These are phyloP conservation scores for Alouatta palliata DNA, from an alignment of 2,113 vertebrate genomes.

Conservation along the genomic window DNA sequence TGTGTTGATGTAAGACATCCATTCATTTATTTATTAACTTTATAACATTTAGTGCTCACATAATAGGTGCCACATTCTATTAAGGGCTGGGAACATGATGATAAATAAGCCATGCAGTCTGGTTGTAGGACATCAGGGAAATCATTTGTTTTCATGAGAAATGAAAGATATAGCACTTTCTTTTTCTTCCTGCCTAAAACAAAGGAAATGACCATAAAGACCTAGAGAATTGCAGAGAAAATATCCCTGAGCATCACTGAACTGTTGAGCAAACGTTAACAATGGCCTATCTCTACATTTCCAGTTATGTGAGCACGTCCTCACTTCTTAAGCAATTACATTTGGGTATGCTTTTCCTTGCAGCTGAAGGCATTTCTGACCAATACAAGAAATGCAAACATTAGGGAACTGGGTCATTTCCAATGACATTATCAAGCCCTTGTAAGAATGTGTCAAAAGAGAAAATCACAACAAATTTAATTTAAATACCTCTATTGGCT, in stretches of 20 bases:
- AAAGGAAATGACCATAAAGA: neutral
- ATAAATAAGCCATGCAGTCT: neutral
- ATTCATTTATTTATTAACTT: neutral
- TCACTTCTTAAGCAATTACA: neutral
- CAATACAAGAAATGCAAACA: neutral
- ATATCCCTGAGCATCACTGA: neutral
- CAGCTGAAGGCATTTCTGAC: slow-evolving; percentile 18
- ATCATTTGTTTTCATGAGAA: neutral
- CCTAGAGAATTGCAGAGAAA: neutral
- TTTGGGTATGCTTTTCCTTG: neutral
- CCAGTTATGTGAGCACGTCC: neutral
- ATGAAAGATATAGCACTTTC: neutral
- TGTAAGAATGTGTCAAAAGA: slow-evolving; percentile 16
- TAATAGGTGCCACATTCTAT: neutral
- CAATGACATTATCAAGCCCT: slow-evolving; percentile 36
- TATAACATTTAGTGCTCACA: neutral
- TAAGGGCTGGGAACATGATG: neutral
- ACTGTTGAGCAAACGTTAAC: neutral
- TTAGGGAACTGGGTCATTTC: slow-evolving; percentile 6
- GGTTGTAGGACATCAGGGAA: neutral
- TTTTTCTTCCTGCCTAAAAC: slow-evolving; percentile 18
- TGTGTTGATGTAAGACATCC: neutral
- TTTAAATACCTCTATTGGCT: neutral
- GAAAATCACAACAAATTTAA: neutral
- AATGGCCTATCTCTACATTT: neutral